Conservation (phyloP, 1,140 invertebrate species). For the Steinernema khuongi region DNA sequence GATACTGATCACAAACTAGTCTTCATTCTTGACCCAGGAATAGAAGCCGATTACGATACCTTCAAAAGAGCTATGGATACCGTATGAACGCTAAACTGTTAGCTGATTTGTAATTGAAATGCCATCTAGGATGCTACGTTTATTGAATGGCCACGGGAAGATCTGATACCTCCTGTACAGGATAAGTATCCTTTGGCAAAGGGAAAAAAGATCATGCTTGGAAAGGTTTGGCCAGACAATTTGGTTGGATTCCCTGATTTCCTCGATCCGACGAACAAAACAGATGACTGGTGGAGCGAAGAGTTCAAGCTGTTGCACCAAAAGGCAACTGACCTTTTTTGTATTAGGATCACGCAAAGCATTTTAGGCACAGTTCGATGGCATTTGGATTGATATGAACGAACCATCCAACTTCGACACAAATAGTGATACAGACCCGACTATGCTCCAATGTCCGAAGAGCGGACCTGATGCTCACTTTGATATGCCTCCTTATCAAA, state of each 20-base stretch:
- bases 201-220: constrained; percentile 43
- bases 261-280: constrained; percentile 42
- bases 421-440: constrained; percentile 35
- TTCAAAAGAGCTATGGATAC: constrained; percentile 32
- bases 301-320: constrained; percentile 30
- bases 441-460: constrained; percentile 19
- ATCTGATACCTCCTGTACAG: constrained; percentile 29
- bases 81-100: neutral
- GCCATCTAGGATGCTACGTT: constrained; percentile 34
- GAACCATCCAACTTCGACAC: constrained; percentile 52
- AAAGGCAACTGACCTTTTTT: constrained; percentile 17
- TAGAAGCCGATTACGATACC: constrained; percentile 36
- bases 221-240: constrained; percentile 58
- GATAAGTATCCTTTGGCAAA: constrained; percentile 40
- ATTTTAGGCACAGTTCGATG: constrained; percentile 41
- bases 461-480: constrained; percentile 31
- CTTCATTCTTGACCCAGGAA: constrained; percentile 39
- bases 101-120: neutral
- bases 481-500: constrained; percentile 51
- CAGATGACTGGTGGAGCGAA: constrained; percentile 41
- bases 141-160: constrained; percentile 39
- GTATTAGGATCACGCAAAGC: neutral
- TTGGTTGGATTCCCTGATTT: constrained; percentile 59
- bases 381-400: constrained; percentile 50
- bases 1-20: constrained; percentile 26